A percentile compares a stretch with the other conserved stretches of the same genome.
These are phyloP conservation scores for Athripsodes cinereus DNA, from an alignment of 2,888 invertebrate genomes.

Conservation along the genomic window DNA sequence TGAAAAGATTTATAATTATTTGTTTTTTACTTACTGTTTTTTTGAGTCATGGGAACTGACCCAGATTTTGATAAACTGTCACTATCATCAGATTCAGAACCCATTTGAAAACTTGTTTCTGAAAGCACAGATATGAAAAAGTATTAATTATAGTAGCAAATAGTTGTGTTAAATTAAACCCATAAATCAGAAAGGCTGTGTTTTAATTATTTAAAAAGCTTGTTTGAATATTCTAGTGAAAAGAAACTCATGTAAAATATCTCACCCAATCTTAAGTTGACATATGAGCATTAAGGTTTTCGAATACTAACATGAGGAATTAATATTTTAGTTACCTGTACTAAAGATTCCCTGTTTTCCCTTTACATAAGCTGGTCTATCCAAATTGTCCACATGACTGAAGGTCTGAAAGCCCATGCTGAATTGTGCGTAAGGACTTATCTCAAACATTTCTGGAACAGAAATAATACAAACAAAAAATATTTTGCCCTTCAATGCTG, in stretches of 20 bases:
- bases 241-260: no score
- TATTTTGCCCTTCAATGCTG: no score
- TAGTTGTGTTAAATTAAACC: no score
- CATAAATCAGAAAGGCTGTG: no score
- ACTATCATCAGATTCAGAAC: slow-evolving; percentile 50
- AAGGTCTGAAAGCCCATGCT: slow-evolving; percentile 48
- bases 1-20: no score
- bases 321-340: slow-evolving; percentile 43
- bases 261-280: no score
- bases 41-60: slow-evolving; percentile 43
- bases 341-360: slow-evolving; percentile 44
- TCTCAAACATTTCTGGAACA: slow-evolving; percentile 41
- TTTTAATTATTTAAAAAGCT: no score
- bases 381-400: slow-evolving; percentile 48
- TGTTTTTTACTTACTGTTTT: slow-evolving; percentile 48
- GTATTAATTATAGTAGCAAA: no score
- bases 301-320: no score
- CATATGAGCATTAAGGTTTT: no score
- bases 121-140: no score
- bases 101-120: slow-evolving; percentile 50
- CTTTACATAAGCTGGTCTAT: slow-evolving; percentile 40
- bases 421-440: slow-evolving; percentile 50
- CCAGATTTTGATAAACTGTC: slow-evolving; percentile 49
- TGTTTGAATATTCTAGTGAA: no score
- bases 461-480: neutral